A percentile compares a stretch with the other conserved stretches of the same genome.
Evolutionary conservation across 2,797 vertebrate genomes (phyloP).

Genomic region (Tenualosa ilisha): DNA sequence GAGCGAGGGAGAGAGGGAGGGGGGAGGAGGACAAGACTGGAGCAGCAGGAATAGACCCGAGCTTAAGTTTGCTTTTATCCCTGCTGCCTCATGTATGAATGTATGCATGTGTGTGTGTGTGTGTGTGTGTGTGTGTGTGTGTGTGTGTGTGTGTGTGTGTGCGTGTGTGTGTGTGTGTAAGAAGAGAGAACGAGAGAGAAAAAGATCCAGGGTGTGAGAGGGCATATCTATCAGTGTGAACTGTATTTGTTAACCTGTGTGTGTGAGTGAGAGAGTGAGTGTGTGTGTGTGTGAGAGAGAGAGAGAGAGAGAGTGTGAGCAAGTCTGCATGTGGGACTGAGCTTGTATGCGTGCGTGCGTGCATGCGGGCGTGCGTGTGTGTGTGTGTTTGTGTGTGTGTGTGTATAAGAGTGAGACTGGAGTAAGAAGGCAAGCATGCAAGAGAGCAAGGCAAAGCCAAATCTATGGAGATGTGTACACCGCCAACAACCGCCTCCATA

Average conservation of each 20-base stretch:
- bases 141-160: slow-evolving; percentile 24
- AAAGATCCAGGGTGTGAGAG: slow-evolving; percentile 57
- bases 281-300: not conserved
- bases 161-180: slow-evolving; percentile 45
- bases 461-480: slow-evolving; percentile 64
- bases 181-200: slow-evolving; percentile 46
- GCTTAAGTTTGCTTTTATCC: slow-evolving; percentile 78
- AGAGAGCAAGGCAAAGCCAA: slow-evolving; percentile 59
- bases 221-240: slow-evolving; percentile 2
- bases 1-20: slow-evolving; percentile 47
- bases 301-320: slow-evolving; percentile 29
- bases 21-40: slow-evolving; percentile 75
- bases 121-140: slow-evolving; percentile 45
- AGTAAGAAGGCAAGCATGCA: slow-evolving; percentile 56
- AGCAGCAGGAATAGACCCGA: slow-evolving; percentile 76
- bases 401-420: slow-evolving; percentile 41
- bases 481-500: slow-evolving; percentile 69
- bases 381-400: slow-evolving; percentile 38
- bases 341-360: not conserved
- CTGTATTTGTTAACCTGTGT: slow-evolving; percentile 45
- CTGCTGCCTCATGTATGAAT: slow-evolving; percentile 52
- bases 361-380: not conserved
- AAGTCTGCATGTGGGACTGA: not conserved
- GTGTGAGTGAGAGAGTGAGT: slow-evolving; percentile 37
- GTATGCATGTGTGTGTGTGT: slow-evolving; percentile 28